Evolutionary conservation across 2,113 vertebrate species (phyloP).

Genomic region (Ictidomys tridecemlineatus): DNA sequence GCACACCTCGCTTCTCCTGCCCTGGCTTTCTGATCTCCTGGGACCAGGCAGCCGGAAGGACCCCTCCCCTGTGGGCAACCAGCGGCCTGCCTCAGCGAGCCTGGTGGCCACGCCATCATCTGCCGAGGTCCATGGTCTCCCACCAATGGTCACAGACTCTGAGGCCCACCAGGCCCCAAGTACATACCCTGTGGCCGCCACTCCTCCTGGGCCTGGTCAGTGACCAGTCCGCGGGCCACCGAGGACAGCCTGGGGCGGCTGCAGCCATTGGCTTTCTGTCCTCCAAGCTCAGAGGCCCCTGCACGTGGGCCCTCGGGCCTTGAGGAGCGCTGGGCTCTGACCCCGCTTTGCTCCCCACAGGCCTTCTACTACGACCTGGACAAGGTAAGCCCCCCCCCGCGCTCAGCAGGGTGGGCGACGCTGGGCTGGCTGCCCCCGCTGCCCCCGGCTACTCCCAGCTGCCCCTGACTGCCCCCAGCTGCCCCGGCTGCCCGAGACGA

Average conservation of each 20-base stretch:
- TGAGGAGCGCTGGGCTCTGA: neutral
- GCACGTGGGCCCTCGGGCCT: neutral
- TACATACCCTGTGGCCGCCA: too few relatives aligned
- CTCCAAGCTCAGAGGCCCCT: neutral
- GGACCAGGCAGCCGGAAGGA: too few relatives aligned
- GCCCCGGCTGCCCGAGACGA: neutral
- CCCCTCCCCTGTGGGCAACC: too few relatives aligned
- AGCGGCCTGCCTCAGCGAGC: too few relatives aligned
- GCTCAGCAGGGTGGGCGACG: neutral
- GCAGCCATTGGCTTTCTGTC: neutral
- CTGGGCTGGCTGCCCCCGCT: neutral
- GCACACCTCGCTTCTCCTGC: too few relatives aligned
- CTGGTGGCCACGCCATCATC: too few relatives aligned
- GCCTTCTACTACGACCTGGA: constrained; percentile 98
- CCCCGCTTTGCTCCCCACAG: constrained; percentile 84
- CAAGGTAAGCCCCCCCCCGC: constrained; percentile 89
- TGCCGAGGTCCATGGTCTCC: too few relatives aligned
- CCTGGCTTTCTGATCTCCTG: too few relatives aligned
- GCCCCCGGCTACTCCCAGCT: too few relatives aligned
- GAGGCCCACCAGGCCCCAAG: too few relatives aligned
- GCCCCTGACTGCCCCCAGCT: too few relatives aligned
- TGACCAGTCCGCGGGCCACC: neutral
- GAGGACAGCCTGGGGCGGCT: neutral
- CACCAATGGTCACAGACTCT: too few relatives aligned
- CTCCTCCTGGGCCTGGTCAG: neutral